phyloP scores from a whole-genome alignment of 2,888 invertebrate genomes.

The Allolobophora icterica region DNA sequence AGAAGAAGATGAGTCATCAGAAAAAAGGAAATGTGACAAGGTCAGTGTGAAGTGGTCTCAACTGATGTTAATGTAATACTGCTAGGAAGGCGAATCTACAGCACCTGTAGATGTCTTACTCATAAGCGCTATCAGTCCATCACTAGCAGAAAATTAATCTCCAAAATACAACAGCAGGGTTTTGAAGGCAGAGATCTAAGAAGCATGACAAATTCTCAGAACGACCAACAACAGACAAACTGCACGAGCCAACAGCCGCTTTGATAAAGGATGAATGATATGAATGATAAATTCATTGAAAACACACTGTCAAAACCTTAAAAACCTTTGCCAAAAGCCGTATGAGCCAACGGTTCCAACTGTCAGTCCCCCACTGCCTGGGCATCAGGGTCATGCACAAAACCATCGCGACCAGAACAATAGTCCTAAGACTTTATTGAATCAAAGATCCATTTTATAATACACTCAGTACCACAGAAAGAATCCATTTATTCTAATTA shows the following conservation, averaged over 20 bases:
- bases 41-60: not conserved
- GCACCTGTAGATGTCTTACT: not conserved
- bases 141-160: not conserved
- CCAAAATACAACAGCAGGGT: not conserved
- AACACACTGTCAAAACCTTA: not conserved
- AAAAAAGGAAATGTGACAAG: too few species aligned
- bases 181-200: not conserved
- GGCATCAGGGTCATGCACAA: not conserved
- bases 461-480: not conserved
- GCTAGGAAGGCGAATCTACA: not conserved
- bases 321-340: too few species aligned
- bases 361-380: too few species aligned
- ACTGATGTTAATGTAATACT: not conserved
- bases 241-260: not conserved
- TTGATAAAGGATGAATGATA: not conserved
- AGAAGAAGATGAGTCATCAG: too few species aligned
- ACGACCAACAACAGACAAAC: not conserved
- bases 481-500: slow-evolving; percentile 17
- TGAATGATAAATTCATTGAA: not conserved
- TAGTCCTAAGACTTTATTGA: not conserved
- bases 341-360: too few species aligned
- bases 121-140: not conserved
- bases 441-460: not conserved
- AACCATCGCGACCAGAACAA: not conserved
- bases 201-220: not conserved